phyloP scores from a whole-genome alignment of 2,797 vertebrate genomes.

The Gadopsis bispinosus region DNA sequence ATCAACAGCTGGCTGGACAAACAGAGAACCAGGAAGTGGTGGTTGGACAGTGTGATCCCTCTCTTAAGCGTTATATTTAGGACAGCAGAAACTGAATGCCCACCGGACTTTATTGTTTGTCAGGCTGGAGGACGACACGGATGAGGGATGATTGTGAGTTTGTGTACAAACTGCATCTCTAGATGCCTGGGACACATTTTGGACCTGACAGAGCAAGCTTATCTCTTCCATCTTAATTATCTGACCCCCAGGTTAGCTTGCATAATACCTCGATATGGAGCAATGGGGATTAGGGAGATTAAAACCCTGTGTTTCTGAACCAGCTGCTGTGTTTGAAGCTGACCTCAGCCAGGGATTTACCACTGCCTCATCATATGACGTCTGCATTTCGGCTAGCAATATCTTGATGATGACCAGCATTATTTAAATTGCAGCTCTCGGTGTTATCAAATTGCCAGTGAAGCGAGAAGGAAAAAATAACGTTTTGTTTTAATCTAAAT shows the following conservation, averaged over 20 bases:
- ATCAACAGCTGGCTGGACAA: constrained; percentile 59
- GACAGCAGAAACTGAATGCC: constrained; percentile 45
- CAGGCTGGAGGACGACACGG: constrained; percentile 48
- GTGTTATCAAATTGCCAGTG: constrained; percentile 46
- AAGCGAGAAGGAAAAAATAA: constrained; percentile 29
- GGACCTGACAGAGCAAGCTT: constrained; percentile 68
- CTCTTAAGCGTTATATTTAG: constrained; percentile 55
- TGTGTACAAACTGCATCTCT: constrained; percentile 60
- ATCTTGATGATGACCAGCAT: constrained; percentile 61
- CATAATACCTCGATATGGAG: constrained; percentile 78
- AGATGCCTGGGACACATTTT: constrained; percentile 69
- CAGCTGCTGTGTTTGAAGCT: constrained; percentile 68
- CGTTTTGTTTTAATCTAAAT: constrained; percentile 66
- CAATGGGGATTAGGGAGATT: constrained; percentile 78
- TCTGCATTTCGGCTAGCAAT: constrained; percentile 56
- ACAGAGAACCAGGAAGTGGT: constrained; percentile 50
- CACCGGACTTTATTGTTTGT: constrained; percentile 51
- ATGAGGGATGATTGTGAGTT: constrained; percentile 46
- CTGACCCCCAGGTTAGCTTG: constrained; percentile 77
- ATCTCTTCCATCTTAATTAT: constrained; percentile 81
- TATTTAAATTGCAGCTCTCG: constrained; percentile 68
- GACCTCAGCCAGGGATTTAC: constrained; percentile 71
- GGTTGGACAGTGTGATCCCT: constrained; percentile 52
- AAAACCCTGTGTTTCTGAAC: constrained; percentile 72
- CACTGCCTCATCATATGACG: constrained; percentile 60